Base-by-base conservation (phyloP, 2,113 vertebrate species). In the Oreochromis niloticus region DNA sequence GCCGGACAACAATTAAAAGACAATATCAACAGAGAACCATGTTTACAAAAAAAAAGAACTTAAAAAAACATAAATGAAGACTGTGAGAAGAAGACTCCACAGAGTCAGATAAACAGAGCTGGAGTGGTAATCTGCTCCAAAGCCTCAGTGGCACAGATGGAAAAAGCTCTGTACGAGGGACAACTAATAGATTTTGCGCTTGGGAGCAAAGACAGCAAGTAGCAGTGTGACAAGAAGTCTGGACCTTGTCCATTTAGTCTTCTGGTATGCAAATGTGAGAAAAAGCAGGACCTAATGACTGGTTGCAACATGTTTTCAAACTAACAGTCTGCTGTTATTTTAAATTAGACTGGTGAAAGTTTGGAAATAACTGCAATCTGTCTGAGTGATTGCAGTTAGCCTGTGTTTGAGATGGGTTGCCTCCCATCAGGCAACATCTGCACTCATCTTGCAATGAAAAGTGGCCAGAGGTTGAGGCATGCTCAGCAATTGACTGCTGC, bases 1-100 rank as follows among this genome's bases (percentile, higher is more conserved):
- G 61, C 2, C 0, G 0, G 32, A 66, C 61, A 8, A 36, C 61
- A 66, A 39, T 66, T 66, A 66, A 66, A 39, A 0, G 0, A 66
- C 32, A 66, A 66, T n/a, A 66, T 66, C 61, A 39, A 66, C 61
- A 39, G 6, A 66, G 32, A 66, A 66, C 32, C 10, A 66, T 39
- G 17, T 66, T 63, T 61, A 0, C 0, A 12, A 1, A 59, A 46
- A 46, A 61, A 59, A 61, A 34, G 0, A 19, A 10, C 8, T 6
- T 0, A 0, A 34, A 61, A 19, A 63, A 63, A 63, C 22, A 22
- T 54, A 6, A 11, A 63, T 36, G 9, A 36, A 63, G 32, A 63
- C 59, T 3, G 30, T 63, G 32, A 36, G 9, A 36, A 36, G 32
- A 66, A 0, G 61, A 66, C 17, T n/a, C 10, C 4, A 66, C 10